Percentiles rank a stretch among this genome's conserved stretches.
phyloP scores from a whole-genome alignment of 2,797 vertebrate genomes.

The Tinamus major region DNA sequence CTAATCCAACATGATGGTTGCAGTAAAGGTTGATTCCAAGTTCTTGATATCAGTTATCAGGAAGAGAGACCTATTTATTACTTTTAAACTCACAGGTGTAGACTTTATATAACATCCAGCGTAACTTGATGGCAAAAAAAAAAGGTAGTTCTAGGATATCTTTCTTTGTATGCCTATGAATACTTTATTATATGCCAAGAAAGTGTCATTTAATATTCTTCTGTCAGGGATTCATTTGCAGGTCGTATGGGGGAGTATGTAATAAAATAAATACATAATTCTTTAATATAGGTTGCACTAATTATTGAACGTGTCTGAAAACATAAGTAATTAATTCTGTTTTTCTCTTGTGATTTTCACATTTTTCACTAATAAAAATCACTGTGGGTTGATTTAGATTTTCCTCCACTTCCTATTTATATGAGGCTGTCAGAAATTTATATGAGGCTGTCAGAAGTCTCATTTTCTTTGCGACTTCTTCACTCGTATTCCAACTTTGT shows the following conservation, averaged over 20 bases:
- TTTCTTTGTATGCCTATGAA: neutral
- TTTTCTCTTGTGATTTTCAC: neutral
- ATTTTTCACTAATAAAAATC: neutral
- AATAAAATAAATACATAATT: neutral
- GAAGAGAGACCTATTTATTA: neutral
- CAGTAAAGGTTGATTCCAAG: neutral
- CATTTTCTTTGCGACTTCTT: neutral
- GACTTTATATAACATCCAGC: neutral
- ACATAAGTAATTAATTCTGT: neutral
- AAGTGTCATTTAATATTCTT: neutral
- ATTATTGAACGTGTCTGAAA: neutral
- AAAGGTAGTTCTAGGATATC: neutral
- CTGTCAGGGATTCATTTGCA: neutral
- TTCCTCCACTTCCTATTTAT: neutral
- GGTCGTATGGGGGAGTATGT: neutral
- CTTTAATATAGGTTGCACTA: neutral
- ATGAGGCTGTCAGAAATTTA: neutral
- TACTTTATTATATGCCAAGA: neutral
- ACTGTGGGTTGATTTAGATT: neutral
- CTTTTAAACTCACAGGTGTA: neutral
- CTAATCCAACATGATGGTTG: neutral
- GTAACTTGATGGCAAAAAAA: neutral
- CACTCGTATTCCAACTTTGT: accelerated
- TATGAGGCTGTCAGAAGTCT: neutral
- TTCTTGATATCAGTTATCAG: neutral